Evolutionary conservation across 1,140 invertebrate genomes (phyloP).

Genomic region (Metaphire vulgaris): DNA sequence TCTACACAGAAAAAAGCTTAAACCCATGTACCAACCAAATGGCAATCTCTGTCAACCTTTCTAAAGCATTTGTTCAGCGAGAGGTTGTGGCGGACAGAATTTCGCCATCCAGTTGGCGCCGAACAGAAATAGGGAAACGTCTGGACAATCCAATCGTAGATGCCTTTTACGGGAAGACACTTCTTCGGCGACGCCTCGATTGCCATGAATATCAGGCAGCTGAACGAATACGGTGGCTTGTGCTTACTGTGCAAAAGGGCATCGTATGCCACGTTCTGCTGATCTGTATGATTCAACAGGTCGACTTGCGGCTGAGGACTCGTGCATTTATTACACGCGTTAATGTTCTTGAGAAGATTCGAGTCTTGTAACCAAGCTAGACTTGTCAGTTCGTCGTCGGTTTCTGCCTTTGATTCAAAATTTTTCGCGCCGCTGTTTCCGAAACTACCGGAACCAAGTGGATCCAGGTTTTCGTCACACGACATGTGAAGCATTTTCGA

Average conservation of each 20-base stretch:
- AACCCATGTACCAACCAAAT: background rate
- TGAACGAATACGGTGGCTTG: conserved; percentile 90
- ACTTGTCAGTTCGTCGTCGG: conserved; percentile 80
- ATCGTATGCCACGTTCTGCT: conserved; percentile 25
- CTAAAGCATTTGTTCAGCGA: conserved; percentile 37
- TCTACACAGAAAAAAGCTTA: too few relatives aligned
- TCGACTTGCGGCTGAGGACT: background rate
- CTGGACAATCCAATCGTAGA: conserved; percentile 51
- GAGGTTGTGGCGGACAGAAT: conserved; percentile 58
- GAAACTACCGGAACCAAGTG: background rate
- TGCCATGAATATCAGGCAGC: conserved; percentile 93
- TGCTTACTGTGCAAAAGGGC: conserved; percentile 28
- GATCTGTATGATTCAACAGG: too few relatives aligned
- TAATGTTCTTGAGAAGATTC: conserved; percentile 67
- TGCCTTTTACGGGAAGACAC: conserved; percentile 75
- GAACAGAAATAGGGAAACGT: conserved; percentile 52
- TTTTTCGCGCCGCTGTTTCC: background rate
- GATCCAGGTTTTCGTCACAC: background rate
- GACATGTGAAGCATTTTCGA: background rate
- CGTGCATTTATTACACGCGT: background rate
- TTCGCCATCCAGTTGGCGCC: conserved; percentile 56
- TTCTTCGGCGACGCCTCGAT: conserved; percentile 83
- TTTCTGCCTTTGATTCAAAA: background rate
- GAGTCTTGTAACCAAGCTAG: conserved; percentile 79
- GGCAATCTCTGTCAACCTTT: background rate